Percentiles rank a stretch among this genome's conserved stretches.
These are phyloP conservation scores for Sceloporus tristichus DNA, from an alignment of 2,113 vertebrate genomes.

Conservation along the genomic window DNA sequence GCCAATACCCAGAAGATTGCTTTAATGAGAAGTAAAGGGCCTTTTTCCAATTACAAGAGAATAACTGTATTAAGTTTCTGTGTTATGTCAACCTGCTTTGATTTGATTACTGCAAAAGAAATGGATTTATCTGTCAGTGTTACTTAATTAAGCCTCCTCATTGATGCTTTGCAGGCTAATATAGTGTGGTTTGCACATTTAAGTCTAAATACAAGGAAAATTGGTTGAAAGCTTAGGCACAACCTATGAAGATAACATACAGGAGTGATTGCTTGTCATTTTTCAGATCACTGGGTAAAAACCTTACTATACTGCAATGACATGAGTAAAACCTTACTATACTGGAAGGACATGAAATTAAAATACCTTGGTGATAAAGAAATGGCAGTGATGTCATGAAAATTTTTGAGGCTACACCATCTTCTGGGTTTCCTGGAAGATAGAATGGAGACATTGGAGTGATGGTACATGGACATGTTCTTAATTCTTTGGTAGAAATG, in stretches of 20 bases:
- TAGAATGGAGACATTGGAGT: neutral
- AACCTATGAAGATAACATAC: constrained; percentile 61
- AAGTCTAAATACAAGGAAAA: constrained; percentile 76
- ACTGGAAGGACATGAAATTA: constrained; percentile 26
- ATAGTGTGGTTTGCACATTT: constrained; percentile 76
- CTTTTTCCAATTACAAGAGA: constrained; percentile 85
- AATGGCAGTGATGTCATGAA: constrained; percentile 21
- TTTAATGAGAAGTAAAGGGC: constrained; percentile 84
- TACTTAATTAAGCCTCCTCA: constrained; percentile 92
- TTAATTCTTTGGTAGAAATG: neutral
- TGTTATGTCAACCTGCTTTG: constrained; percentile 92
- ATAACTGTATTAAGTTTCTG: constrained; percentile 93
- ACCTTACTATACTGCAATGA: constrained; percentile 41
- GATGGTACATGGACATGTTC: neutral
- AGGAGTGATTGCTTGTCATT: constrained; percentile 48
- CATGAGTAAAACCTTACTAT: neutral
- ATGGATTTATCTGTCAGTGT: constrained; percentile 96
- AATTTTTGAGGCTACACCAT: neutral
- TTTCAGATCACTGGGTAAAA: constrained; percentile 43
- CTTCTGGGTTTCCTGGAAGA: neutral
- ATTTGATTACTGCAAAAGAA: constrained; percentile 94
- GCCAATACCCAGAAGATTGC: constrained; percentile 79
- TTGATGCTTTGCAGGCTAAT: constrained; percentile 85
- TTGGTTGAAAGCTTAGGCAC: constrained; percentile 65
- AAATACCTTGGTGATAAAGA: neutral